Percentiles rank a stretch among this genome's conserved stretches.
phyloP scores from a whole-genome alignment of 2,797 vertebrate species.

The Sorex maritimensis region DNA sequence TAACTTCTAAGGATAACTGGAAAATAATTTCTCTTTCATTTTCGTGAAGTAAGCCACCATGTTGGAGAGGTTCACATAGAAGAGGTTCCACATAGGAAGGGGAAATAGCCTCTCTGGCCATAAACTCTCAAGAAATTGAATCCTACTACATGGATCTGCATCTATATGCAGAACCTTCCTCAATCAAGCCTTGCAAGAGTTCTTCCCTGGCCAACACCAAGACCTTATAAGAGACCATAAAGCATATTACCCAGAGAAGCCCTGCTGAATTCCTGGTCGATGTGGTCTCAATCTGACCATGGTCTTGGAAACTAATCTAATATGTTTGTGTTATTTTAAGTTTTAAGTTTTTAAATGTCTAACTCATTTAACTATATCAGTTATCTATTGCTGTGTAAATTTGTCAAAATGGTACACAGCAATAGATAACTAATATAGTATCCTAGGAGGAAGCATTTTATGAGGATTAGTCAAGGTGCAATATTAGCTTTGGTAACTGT shows the following conservation, averaged over 20 bases:
- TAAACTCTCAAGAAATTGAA: neutral
- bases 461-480: neutral
- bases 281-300: neutral
- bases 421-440: slow-evolving; percentile 40
- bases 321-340: slow-evolving; percentile 14
- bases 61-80: neutral
- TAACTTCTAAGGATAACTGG: neutral
- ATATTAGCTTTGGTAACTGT: neutral
- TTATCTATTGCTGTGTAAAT: too few relatives aligned
- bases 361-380: too few relatives aligned
- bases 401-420: slow-evolving; percentile 14
- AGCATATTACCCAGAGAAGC: neutral
- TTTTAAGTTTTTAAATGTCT: neutral
- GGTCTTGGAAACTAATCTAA: neutral
- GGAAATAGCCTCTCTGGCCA: neutral
- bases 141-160: neutral
- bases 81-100: neutral
- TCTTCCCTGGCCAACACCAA: neutral
- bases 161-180: neutral
- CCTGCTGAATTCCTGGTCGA: neutral
- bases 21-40: neutral
- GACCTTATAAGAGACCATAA: neutral
- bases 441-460: neutral
- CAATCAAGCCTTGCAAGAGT: neutral
- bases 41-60: slow-evolving; percentile 9